Conservation (phyloP, 2,888 invertebrate species). For the Lycaena phlaeas region DNA sequence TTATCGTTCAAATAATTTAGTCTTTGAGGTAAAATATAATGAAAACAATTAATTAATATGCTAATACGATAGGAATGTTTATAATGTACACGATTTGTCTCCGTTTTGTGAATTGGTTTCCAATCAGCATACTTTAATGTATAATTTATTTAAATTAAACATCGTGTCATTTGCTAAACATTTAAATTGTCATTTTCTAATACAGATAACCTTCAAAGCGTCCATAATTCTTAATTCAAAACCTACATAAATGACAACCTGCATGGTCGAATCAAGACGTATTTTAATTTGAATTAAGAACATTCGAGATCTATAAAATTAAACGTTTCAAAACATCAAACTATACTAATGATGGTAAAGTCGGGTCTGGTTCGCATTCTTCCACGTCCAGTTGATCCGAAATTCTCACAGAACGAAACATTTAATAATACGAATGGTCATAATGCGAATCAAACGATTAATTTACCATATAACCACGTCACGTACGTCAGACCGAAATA, state of each 20-base stretch:
- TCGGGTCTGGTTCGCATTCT: conserved; percentile 36
- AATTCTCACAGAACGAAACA: conserved; percentile 65
- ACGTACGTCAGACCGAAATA: conserved; percentile 64
- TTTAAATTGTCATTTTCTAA: neutral
- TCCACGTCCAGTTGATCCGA: conserved; percentile 46
- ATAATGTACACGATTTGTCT: conserved; percentile 6
- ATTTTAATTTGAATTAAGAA: conserved; percentile 7
- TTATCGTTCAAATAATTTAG: conserved; percentile 5
- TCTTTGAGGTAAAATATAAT: conserved; percentile 7
- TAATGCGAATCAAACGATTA: conserved; percentile 66
- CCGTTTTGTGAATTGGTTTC: conserved; percentile 4
- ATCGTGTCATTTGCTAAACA: neutral
- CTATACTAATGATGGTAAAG: conserved; percentile 19
- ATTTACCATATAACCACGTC: conserved; percentile 64
- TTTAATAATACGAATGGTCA: conserved; percentile 65
- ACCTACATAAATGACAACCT: too few species aligned
- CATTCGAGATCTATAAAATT: conserved; percentile 1
- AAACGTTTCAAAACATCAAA: conserved; percentile 5
- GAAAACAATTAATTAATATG: conserved; percentile 8
- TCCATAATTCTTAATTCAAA: neutral
- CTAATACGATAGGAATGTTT: conserved; percentile 2
- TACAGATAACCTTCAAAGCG: neutral
- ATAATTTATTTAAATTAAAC: conserved; percentile 8
- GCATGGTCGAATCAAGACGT: neutral
- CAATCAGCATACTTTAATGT: conserved; percentile 6